A percentile compares a stretch with the other conserved stretches of the same genome.
These are phyloP conservation scores for Trochalopteron elliotii DNA, from an alignment of 2,113 vertebrate genomes.

Conservation along the genomic window DNA sequence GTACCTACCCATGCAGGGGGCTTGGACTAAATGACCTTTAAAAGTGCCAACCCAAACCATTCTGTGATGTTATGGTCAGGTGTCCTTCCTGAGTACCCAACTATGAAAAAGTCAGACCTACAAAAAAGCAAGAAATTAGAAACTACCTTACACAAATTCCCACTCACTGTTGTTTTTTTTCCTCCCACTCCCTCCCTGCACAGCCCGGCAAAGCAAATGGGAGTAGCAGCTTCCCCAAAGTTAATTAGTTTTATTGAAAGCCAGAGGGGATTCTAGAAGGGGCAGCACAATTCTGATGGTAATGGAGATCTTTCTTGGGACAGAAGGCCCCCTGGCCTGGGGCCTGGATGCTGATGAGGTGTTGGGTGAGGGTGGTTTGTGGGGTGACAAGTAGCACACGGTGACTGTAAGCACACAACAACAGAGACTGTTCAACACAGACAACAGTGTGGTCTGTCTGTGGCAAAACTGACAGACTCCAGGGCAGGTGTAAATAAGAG, in stretches of 20 bases:
- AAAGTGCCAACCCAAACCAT: not conserved
- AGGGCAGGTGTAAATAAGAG: not conserved
- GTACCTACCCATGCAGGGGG: not conserved
- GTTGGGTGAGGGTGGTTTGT: not conserved
- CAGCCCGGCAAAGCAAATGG: not conserved
- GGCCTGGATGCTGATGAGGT: not conserved
- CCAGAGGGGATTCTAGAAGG: not conserved
- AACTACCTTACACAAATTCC: not conserved
- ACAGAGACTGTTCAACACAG: not conserved
- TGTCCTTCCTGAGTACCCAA: not conserved
- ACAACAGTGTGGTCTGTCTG: rapidly evolving
- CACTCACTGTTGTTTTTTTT: not conserved
- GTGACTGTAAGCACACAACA: not conserved
- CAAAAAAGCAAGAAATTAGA: not conserved
- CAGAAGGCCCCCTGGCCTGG: not conserved
- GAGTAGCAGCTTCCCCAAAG: not conserved
- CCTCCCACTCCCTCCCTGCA: not conserved
- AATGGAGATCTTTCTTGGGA: not conserved
- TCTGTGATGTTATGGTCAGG: rapidly evolving
- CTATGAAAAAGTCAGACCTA: not conserved
- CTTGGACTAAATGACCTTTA: not conserved
- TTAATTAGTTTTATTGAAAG: not conserved
- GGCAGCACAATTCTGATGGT: not conserved
- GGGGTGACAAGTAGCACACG: not conserved
- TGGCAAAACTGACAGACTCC: not conserved